These are phyloP conservation scores for Sinosuthora webbiana DNA, from an alignment of 2,113 vertebrate genomes.

Conservation along the genomic window DNA sequence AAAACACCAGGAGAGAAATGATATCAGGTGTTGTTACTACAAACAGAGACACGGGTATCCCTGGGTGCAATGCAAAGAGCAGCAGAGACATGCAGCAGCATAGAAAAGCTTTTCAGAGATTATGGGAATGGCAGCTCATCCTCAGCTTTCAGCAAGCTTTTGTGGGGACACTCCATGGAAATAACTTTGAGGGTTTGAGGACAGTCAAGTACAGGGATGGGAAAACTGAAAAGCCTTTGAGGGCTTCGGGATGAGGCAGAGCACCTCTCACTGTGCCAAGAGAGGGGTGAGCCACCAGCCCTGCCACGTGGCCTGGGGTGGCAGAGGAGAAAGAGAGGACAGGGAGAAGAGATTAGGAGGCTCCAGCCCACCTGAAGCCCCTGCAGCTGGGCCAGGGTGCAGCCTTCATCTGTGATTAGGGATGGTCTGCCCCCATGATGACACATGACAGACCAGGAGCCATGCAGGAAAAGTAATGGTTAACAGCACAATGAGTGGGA, in stretches of 20 bases:
- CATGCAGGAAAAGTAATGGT: background rate
- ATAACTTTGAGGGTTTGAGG: background rate
- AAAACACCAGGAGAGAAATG: background rate
- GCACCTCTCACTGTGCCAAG: background rate
- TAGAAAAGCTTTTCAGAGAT: background rate
- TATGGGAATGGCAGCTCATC: background rate
- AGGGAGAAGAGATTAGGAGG: background rate
- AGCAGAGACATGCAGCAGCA: background rate
- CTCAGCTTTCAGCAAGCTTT: background rate
- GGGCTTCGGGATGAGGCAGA: background rate
- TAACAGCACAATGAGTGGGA: background rate
- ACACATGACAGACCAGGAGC: background rate
- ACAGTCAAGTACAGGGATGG: no score
- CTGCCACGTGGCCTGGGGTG: background rate
- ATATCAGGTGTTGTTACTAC: background rate
- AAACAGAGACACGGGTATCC: background rate
- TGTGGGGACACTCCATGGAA: background rate
- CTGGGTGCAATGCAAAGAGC: background rate
- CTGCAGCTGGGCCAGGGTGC: background rate
- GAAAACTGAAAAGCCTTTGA: background rate
- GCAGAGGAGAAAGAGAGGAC: background rate
- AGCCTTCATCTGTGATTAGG: background rate
- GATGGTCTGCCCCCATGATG: accelerated
- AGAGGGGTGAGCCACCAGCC: background rate
- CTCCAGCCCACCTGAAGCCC: background rate